phyloP scores from a whole-genome alignment of 2,113 vertebrate species.

The Melanerpes aurifrons region DNA sequence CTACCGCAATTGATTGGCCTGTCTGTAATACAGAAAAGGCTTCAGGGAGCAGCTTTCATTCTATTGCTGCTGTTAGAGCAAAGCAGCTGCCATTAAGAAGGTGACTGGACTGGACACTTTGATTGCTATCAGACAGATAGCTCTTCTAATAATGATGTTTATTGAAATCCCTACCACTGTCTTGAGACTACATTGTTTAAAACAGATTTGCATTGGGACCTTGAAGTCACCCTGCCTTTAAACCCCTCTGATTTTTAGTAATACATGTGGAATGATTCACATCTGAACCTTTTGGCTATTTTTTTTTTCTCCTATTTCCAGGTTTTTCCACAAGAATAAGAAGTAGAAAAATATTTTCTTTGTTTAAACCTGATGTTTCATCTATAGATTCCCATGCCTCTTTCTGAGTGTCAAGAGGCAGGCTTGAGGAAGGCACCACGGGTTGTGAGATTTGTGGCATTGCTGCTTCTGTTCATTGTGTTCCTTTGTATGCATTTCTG shows the following conservation, averaged over 20 bases:
- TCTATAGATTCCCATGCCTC: background rate
- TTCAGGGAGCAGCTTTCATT: constrained; percentile 21
- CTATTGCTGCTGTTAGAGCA: background rate
- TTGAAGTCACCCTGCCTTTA: background rate
- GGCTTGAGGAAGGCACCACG: background rate
- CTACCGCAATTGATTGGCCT: background rate
- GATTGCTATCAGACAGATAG: background rate
- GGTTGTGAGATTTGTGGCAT: background rate
- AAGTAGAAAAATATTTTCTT: background rate
- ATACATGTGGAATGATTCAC: background rate
- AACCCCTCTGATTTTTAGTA: background rate
- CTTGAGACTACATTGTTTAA: background rate
- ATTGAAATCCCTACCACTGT: background rate
- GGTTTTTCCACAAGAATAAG: background rate
- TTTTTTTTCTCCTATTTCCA: background rate
- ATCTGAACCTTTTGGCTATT: background rate
- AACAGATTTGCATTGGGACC: background rate
- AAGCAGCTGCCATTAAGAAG: background rate
- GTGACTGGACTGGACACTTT: background rate
- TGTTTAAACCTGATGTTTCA: background rate
- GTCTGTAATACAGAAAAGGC: background rate
- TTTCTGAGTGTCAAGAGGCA: background rate
- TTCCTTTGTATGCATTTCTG: background rate
- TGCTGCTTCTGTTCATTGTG: background rate
- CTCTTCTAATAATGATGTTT: background rate